Percentiles rank a stretch among this genome's conserved stretches.
phyloP scores from a whole-genome alignment of 2,797 vertebrate genomes.

The Champsocephalus esox region DNA sequence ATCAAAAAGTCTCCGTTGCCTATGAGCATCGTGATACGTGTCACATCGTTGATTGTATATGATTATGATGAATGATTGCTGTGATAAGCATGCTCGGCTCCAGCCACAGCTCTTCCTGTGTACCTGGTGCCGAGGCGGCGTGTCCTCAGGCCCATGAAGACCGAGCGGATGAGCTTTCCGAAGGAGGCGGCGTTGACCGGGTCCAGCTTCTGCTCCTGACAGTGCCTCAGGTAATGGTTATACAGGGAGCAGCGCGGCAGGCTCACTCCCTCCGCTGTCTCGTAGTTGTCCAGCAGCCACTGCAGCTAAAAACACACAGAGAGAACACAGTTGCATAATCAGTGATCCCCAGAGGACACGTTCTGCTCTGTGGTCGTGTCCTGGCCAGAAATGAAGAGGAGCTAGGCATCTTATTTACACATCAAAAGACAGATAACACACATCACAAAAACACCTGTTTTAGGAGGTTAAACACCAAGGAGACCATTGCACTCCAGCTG shows the following conservation, averaged over 20 bases:
- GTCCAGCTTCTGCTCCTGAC: slow-evolving; percentile 97
- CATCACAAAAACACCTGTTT: slow-evolving; percentile 30
- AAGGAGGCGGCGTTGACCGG: slow-evolving; percentile 98
- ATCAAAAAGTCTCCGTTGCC: slow-evolving; percentile 52
- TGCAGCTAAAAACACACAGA: slow-evolving; percentile 88
- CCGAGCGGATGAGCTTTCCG: slow-evolving; percentile 96
- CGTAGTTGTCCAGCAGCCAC: slow-evolving; percentile 98
- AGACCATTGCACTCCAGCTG: slow-evolving; percentile 9
- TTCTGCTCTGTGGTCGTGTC: slow-evolving; percentile 41
- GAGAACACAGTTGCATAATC: slow-evolving; percentile 46
- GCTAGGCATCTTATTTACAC: slow-evolving; percentile 50
- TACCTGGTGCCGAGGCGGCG: slow-evolving; percentile 97
- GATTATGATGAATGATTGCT: slow-evolving; percentile 51
- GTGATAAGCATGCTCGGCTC: slow-evolving; percentile 55
- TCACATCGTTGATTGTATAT: slow-evolving; percentile 39
- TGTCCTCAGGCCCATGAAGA: slow-evolving; percentile 96
- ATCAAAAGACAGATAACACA: slow-evolving; percentile 53
- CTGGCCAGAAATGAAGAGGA: slow-evolving; percentile 42
- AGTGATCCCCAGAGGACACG: slow-evolving; percentile 32
- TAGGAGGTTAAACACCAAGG: slow-evolving; percentile 37
- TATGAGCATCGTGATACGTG: slow-evolving; percentile 55
- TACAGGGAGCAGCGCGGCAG: slow-evolving; percentile 95
- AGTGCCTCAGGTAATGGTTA: slow-evolving; percentile 96
- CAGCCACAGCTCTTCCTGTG: slow-evolving; percentile 26
- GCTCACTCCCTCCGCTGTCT: slow-evolving; percentile 96